Base-by-base conservation (phyloP, 2,888 invertebrate species). In the Dolichopus griseipennis region DNA sequence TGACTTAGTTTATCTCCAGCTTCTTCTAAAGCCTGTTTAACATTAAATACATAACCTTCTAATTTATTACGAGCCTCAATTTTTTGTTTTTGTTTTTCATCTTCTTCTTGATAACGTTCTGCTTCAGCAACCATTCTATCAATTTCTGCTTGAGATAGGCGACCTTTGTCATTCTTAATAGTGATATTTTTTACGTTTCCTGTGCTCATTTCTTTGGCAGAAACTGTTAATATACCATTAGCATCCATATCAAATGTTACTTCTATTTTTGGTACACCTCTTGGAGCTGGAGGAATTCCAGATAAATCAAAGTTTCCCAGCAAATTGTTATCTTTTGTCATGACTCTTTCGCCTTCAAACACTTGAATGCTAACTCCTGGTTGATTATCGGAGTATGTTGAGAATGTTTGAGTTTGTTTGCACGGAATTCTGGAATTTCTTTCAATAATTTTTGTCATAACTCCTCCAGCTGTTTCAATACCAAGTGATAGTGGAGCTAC, bases 231-330 rank as follows among this genome's bases (percentile, higher is more conserved):
- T 81, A 97, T 96, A 78, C 97, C 96, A 82, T 97, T 95, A 65
- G 95, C 95, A 76, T 96, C 95, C 75, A 90, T 87, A 66, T 78
- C 78, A 78, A 91, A 91, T 61, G 90, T 91, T 27, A 91, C 90
- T 78, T 91, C 95, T 83, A 88, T 93, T 82, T 87, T 93, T 72
- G 87, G 95, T 72, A 89, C 94, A 77, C 89, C 96, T 73, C 87
- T 90, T 70, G 88, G 96, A 79, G 91, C 92, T 22, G 96, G 95
- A 2, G 96, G 95, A 77, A 97, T 96, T 61, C 95, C 96, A 22
- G 92, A 91, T 68, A 97, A 85, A 79, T 97, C 95, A 82, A 98
- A 98, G 80, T 94, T 96, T 70, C 97, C 97, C 71, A 97, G 85
- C 61, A 94, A 84, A 81, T 97, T 93, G 84, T 95, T 95, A 81